A percentile compares a stretch with the other conserved stretches of the same genome.
phyloP scores from a whole-genome alignment of 1,140 invertebrate genomes.

The Agraylea sexmaculata region DNA sequence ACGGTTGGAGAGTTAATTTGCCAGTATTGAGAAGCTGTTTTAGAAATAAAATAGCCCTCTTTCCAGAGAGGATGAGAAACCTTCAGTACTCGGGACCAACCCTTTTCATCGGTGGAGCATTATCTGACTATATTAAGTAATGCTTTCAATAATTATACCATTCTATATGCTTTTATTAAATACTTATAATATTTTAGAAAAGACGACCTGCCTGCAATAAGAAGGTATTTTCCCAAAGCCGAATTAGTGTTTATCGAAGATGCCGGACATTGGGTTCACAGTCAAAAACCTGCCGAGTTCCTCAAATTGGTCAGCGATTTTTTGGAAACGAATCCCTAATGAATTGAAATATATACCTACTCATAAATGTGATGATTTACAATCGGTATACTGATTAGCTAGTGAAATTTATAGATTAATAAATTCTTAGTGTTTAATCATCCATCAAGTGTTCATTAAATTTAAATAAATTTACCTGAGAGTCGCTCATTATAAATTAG shows the following conservation, averaged over 20 bases:
- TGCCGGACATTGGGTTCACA: conserved; percentile 87
- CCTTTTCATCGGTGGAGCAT: conserved; percentile 69
- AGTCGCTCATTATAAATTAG: too few relatives aligned
- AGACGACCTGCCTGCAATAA: conserved; percentile 55
- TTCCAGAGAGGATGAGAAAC: conserved; percentile 40
- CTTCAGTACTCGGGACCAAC: conserved; percentile 54
- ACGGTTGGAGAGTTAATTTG: conserved; percentile 65
- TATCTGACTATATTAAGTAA: conserved; percentile 70
- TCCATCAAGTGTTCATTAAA: too few relatives aligned
- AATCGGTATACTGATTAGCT: too few relatives aligned
- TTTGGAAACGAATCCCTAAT: too few relatives aligned
- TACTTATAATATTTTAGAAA: conserved; percentile 43
- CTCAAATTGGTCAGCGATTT: conserved; percentile 47
- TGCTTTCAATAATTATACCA: conserved; percentile 14
- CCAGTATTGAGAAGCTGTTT: conserved; percentile 54
- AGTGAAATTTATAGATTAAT: too few relatives aligned
- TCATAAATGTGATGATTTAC: too few relatives aligned
- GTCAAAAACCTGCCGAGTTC: conserved; percentile 78
- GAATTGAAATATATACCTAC: too few relatives aligned
- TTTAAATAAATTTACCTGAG: too few relatives aligned
- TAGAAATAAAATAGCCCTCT: conserved; percentile 48
- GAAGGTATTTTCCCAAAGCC: conserved; percentile 63
- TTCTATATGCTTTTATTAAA: too few relatives aligned
- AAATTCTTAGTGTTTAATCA: too few relatives aligned
- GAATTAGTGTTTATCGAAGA: conserved; percentile 60